Conservation (phyloP, 2,888 invertebrate genomes). For the Bruchidius siliquastri region DNA sequence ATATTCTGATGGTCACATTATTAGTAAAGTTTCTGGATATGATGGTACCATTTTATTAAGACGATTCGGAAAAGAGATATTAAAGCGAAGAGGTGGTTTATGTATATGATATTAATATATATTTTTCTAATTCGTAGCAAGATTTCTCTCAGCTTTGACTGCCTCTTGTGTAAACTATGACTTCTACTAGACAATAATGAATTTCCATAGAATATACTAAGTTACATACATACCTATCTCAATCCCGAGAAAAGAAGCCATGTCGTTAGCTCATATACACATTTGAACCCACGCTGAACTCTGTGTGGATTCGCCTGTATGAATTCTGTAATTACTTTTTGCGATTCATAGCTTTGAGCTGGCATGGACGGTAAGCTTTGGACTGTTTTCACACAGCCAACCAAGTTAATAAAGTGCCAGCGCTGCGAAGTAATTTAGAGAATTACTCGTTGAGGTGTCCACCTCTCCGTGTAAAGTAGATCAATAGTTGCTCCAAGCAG, state of each 20-base stretch:
- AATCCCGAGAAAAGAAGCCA: background rate
- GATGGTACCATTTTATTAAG: too few relatives aligned
- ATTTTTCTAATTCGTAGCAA: too few relatives aligned
- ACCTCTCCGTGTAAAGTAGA: background rate
- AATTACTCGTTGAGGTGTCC: background rate
- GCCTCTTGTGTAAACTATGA: too few relatives aligned
- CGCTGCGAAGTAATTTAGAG: background rate
- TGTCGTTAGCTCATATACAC: background rate
- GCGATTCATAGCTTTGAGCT: background rate
- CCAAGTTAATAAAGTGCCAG: background rate
- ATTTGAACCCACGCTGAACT: background rate
- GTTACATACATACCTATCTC: background rate
- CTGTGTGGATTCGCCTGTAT: background rate
- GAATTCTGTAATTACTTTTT: background rate
- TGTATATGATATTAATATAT: too few relatives aligned
- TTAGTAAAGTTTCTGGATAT: too few relatives aligned
- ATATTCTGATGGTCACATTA: too few relatives aligned
- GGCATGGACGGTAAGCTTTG: background rate
- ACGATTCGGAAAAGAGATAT: too few relatives aligned
- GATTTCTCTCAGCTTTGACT: too few relatives aligned
- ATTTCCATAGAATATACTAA: too few relatives aligned
- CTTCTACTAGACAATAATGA: too few relatives aligned
- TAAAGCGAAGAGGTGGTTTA: too few relatives aligned
- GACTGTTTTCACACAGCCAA: background rate
- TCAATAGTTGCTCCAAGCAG: background rate